phyloP scores from a whole-genome alignment of 1,140 invertebrate genomes.

The Hermatobates lingyangjiaoensis region DNA sequence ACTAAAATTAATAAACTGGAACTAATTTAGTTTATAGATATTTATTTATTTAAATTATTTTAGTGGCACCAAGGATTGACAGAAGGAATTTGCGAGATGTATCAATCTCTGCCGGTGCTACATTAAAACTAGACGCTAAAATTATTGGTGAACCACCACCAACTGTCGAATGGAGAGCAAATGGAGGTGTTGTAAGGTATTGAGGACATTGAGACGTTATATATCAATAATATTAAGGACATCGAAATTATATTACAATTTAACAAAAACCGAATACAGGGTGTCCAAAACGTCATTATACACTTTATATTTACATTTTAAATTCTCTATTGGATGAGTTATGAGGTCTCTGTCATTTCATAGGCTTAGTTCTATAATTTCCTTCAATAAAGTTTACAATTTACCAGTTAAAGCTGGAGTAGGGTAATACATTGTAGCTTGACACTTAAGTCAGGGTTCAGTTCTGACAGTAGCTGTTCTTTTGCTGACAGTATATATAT shows the following conservation, averaged over 20 bases:
- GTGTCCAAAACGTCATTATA: too few species aligned
- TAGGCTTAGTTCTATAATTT: too few species aligned
- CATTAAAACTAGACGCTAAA: conserved; percentile 79
- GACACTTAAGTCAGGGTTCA: too few species aligned
- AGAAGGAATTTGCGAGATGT: conserved; percentile 72
- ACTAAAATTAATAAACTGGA: not conserved
- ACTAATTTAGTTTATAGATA: conserved; percentile 6
- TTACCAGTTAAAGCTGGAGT: too few species aligned
- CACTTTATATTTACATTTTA: too few species aligned
- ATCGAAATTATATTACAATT: not conserved
- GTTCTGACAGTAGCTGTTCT: too few species aligned
- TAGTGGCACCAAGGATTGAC: conserved; percentile 88
- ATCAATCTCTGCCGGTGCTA: conserved; percentile 72
- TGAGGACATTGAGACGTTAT: not conserved
- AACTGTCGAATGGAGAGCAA: conserved; percentile 67
- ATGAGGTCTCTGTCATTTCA: too few species aligned
- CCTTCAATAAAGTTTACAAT: too few species aligned
- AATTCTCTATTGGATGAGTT: too few species aligned
- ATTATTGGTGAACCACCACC: conserved; percentile 84
- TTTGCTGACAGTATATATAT: too few species aligned
- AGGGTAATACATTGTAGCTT: too few species aligned
- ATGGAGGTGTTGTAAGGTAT: conserved; percentile 5
- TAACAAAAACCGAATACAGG: too few species aligned
- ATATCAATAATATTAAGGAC: not conserved
- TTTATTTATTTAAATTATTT: conserved; percentile 9